These are phyloP conservation scores for Sula dactylatra DNA, from an alignment of 2,113 vertebrate species.

Conservation along the genomic window DNA sequence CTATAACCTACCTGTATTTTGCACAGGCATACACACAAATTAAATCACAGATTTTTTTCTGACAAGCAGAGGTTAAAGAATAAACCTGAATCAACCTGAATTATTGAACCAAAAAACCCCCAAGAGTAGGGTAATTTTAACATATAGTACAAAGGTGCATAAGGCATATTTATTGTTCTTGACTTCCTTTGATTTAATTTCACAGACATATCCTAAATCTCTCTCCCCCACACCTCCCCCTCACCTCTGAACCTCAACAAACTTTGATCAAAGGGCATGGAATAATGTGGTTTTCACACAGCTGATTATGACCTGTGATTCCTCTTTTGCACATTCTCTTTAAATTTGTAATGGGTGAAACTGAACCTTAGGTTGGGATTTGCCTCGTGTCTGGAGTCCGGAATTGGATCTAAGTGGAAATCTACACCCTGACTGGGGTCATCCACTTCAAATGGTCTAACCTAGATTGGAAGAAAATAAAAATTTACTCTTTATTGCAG, in stretches of 20 bases:
- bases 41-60: not conserved
- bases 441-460: not conserved
- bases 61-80: not conserved
- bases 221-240: too few relatives aligned
- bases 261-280: not conserved
- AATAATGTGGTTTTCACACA: not conserved
- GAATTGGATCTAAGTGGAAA: not conserved
- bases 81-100: not conserved
- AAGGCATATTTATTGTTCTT: not conserved
- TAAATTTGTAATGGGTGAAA: not conserved
- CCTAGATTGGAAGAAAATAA: not conserved
- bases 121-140: not conserved
- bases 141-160: not conserved
- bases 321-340: not conserved
- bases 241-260: too few relatives aligned
- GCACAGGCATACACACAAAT: not conserved
- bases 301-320: not conserved
- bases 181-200: not conserved
- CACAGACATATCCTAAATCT: not conserved
- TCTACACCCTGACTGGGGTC: not conserved
- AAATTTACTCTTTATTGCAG: not conserved
- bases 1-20: not conserved
- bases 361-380: not conserved
- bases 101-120: not conserved
- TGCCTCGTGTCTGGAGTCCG: not conserved